These are phyloP conservation scores for Drosophila algonquin DNA, from an alignment of 2,888 invertebrate species.

Conservation along the genomic window DNA sequence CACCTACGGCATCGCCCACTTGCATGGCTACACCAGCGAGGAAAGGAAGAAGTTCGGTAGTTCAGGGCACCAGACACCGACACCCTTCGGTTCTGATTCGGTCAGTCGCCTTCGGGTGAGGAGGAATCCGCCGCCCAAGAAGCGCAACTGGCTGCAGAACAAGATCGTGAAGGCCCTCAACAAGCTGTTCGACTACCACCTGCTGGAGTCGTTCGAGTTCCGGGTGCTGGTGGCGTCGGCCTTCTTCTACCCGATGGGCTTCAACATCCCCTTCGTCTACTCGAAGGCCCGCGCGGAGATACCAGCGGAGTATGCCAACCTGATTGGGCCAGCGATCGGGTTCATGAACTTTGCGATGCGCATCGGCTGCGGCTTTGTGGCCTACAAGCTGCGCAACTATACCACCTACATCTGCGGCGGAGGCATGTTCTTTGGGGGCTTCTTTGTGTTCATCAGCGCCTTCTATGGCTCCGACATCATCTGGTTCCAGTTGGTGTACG, in stretches of 20 bases:
- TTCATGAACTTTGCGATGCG: slow-evolving; percentile 87
- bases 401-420: slow-evolving; percentile 72
- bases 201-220: slow-evolving; percentile 78
- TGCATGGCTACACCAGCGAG: slow-evolving; percentile 46
- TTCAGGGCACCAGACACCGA: no score
- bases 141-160: slow-evolving; percentile 46
- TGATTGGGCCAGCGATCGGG: slow-evolving; percentile 86
- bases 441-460: slow-evolving; percentile 88
- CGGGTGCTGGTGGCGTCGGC: slow-evolving; percentile 84
- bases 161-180: slow-evolving; percentile 58
- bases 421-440: slow-evolving; percentile 84
- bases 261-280: slow-evolving; percentile 91
- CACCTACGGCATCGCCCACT: slow-evolving; percentile 55
- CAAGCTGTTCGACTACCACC: slow-evolving; percentile 70
- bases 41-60: background rate
- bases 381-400: slow-evolving; percentile 61
- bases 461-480: slow-evolving; percentile 83
- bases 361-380: slow-evolving; percentile 72
- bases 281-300: slow-evolving; percentile 85
- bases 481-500: slow-evolving; percentile 77
- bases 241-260: slow-evolving; percentile 90
- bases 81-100: background rate
- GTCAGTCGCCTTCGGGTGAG: background rate
- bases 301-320: slow-evolving; percentile 29
- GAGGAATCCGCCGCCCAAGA: background rate